phyloP scores from a whole-genome alignment of 2,113 vertebrate genomes.

The Grantiella picta region DNA sequence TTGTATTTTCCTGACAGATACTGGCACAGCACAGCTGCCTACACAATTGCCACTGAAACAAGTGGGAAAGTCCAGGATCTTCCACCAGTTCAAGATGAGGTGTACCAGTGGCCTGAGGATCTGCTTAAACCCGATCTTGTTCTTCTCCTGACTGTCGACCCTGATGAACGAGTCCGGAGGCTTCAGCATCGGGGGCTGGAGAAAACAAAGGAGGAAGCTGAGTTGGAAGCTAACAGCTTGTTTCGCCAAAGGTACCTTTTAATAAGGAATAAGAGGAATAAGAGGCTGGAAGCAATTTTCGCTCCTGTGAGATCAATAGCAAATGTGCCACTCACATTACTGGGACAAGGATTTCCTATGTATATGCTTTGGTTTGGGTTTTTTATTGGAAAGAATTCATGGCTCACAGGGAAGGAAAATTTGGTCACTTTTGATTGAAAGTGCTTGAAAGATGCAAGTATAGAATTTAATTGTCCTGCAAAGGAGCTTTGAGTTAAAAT shows the following conservation, averaged over 20 bases:
- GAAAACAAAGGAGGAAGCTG: conserved; percentile 83
- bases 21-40: conserved; percentile 95
- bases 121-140: conserved; percentile 85
- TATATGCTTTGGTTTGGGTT: not conserved
- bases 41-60: conserved; percentile 88
- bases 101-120: conserved; percentile 89
- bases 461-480: not conserved
- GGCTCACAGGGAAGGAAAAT: not conserved
- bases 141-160: conserved; percentile 82
- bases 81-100: conserved; percentile 75
- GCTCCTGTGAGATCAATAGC: not conserved
- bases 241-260: conserved; percentile 84
- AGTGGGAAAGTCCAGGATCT: conserved; percentile 77
- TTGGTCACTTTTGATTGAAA: not conserved
- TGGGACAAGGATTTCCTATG: not conserved
- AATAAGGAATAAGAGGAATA: not conserved
- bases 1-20: conserved; percentile 71
- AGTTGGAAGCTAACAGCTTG: conserved; percentile 80
- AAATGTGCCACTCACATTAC: not conserved
- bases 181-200: conserved; percentile 77
- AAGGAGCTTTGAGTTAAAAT: not conserved
- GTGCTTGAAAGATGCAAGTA: not conserved
- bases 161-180: conserved; percentile 79
- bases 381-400: not conserved
- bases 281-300: not conserved